Evolutionary conservation across 2,888 invertebrate species (phyloP), one percentile per base, ranked within the genome.

Genomic region (Tortricodes alternella): DNA sequence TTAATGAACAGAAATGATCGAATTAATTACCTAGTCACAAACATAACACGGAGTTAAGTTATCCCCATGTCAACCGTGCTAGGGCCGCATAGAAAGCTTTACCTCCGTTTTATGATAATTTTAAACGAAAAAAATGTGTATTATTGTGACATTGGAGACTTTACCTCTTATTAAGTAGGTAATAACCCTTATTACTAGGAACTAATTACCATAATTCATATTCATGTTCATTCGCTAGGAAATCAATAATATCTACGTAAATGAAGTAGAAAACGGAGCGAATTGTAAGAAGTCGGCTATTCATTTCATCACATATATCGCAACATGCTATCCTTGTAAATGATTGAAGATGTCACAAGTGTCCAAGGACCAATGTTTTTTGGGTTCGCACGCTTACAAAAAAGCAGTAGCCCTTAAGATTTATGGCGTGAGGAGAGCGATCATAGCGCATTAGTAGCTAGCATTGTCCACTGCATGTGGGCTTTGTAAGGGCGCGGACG

Each of bases 361-460:
- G 39, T 55, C 50, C 32, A 41, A 27, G 46, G 39, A 29, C 32
- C 53, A 34, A 24, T 18, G 38, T 58, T 64, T 62, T 61, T 58
- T 59, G 39, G 48, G 29, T 58, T 53, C 58, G 50, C 41, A 56
- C 43, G 60, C 50, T 56, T 49, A 73, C 65, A 81, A 83, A 82
- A 82, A 83, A 71, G 61, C 76, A 71, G 76, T 71, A 78, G 75
- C 76, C 63, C 49, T 60, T 55, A 71, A 85, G 88, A 90, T 90
- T 90, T 90, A 90, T 86, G 89, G 76, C 77, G 70, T 67, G 70
- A 78, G 73, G 70, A 76, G 73, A 74, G 67, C 79, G 87, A 90
- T 90, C 89, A 90, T 89, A 83, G 81, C 76, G 74, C 89, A 90
- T 90, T 89, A 90, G 89, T 85, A 87, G 72, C 62, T 49, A 59